phyloP scores from a whole-genome alignment of 2,797 vertebrate species.

The Hapalemur alaotrensis region DNA sequence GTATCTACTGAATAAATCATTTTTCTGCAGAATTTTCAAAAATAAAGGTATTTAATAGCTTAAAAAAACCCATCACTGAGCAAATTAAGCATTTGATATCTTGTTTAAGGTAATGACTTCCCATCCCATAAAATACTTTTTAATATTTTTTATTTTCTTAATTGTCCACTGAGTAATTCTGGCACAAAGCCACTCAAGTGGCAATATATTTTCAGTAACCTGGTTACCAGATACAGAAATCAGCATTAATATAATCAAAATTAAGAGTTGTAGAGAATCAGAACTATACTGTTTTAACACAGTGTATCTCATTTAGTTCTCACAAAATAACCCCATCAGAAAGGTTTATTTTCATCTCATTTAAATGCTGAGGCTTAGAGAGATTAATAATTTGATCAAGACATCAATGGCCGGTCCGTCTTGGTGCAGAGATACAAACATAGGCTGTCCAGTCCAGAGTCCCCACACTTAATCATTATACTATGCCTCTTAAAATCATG shows the following conservation, averaged over 20 bases:
- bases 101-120: background rate
- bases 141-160: background rate
- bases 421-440: background rate
- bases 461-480: background rate
- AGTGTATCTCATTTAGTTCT: background rate
- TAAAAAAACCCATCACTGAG: background rate
- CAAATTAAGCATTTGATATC: background rate
- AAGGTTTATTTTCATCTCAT: background rate
- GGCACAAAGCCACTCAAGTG: background rate
- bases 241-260: background rate
- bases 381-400: background rate
- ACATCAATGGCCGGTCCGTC: background rate
- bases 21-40: constrained; percentile 9
- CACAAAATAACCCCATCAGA: background rate
- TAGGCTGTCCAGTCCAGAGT: background rate
- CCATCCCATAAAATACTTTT: background rate
- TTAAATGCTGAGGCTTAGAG: background rate
- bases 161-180: background rate
- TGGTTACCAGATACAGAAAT: background rate
- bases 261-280: background rate
- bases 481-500: background rate
- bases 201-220: background rate
- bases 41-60: background rate
- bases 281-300: background rate
- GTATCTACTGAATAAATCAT: background rate